These are phyloP conservation scores for Leucania comma DNA, from an alignment of 2,888 invertebrate species.

Conservation along the genomic window DNA sequence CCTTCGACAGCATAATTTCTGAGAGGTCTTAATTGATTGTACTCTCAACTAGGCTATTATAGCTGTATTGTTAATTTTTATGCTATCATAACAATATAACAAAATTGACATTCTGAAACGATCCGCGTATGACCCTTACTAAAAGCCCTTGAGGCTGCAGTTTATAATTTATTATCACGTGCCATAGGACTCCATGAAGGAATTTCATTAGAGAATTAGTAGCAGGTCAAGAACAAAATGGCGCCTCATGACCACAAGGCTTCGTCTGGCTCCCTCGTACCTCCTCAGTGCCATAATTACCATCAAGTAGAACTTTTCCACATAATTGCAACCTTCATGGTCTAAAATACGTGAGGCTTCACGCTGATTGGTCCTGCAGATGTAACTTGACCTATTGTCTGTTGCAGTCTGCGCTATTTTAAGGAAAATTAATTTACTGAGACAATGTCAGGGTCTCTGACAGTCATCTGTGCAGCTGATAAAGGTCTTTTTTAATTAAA, in stretches of 20 bases:
- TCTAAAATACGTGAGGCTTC: conserved; percentile 70
- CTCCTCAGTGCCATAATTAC: conserved; percentile 72
- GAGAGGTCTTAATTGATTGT: not conserved
- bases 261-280: conserved; percentile 74
- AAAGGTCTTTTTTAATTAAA: conserved; percentile 28
- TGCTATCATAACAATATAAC: too few relatives aligned
- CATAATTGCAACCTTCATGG: conserved; percentile 70
- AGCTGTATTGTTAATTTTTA: too few relatives aligned
- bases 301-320: conserved; percentile 59
- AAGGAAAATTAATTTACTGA: conserved; percentile 43
- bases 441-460: conserved; percentile 47
- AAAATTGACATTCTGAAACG: conserved; percentile 15
- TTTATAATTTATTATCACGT: conserved; percentile 64
- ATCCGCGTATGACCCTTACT: conserved; percentile 16
- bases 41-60: not conserved
- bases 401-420: conserved; percentile 39
- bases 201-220: conserved; percentile 76
- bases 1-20: not conserved
- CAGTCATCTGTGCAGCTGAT: conserved; percentile 18
- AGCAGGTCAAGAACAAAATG: conserved; percentile 77
- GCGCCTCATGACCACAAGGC: conserved; percentile 72
- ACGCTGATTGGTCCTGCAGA: conserved; percentile 54
- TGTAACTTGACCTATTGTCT: conserved; percentile 62
- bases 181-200: conserved; percentile 62
- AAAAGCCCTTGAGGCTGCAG: conserved; percentile 49